Percentiles rank a stretch among this genome's conserved stretches.
phyloP scores from a whole-genome alignment of 2,888 invertebrate genomes.

The Myopa tessellatipennis region DNA sequence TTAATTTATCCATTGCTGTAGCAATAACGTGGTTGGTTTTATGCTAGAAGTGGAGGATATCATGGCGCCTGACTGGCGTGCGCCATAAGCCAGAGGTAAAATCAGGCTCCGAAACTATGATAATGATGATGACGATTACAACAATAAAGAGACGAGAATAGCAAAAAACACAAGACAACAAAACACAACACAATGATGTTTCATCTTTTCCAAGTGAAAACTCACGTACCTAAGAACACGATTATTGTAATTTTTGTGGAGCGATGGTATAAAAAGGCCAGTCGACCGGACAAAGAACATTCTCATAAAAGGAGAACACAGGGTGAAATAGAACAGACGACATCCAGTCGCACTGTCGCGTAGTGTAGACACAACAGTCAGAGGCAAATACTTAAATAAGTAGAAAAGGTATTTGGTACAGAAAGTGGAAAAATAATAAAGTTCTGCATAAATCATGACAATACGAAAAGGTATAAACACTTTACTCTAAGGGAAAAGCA shows the following conservation, averaged over 20 bases:
- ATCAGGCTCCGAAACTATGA: slow-evolving; percentile 65
- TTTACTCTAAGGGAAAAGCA: slow-evolving; percentile 40
- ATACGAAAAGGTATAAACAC: slow-evolving; percentile 65
- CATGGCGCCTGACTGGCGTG: slow-evolving; percentile 62
- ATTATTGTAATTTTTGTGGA: slow-evolving; percentile 60
- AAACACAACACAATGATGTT: slow-evolving; percentile 54
- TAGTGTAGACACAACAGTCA: neutral
- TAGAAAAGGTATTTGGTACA: slow-evolving; percentile 37
- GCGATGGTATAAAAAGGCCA: slow-evolving; percentile 29
- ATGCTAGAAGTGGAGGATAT: neutral
- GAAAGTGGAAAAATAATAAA: slow-evolving; percentile 58
- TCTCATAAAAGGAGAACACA: slow-evolving; percentile 2
- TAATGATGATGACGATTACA: slow-evolving; percentile 66
- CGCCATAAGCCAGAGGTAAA: slow-evolving; percentile 65
- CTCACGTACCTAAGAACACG: slow-evolving; percentile 65
- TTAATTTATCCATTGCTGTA: too few species aligned
- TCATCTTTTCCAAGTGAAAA: slow-evolving; percentile 64
- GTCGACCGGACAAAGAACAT: slow-evolving; percentile 46
- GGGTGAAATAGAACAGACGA: neutral
- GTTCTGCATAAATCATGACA: slow-evolving; percentile 62
- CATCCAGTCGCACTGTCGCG: neutral
- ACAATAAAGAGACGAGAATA: slow-evolving; percentile 43
- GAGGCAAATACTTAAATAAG: slow-evolving; percentile 32
- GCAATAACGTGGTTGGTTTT: neutral
- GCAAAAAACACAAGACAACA: slow-evolving; percentile 7